phyloP scores from a whole-genome alignment of 2,888 invertebrate genomes.

The Acleris emargana region DNA sequence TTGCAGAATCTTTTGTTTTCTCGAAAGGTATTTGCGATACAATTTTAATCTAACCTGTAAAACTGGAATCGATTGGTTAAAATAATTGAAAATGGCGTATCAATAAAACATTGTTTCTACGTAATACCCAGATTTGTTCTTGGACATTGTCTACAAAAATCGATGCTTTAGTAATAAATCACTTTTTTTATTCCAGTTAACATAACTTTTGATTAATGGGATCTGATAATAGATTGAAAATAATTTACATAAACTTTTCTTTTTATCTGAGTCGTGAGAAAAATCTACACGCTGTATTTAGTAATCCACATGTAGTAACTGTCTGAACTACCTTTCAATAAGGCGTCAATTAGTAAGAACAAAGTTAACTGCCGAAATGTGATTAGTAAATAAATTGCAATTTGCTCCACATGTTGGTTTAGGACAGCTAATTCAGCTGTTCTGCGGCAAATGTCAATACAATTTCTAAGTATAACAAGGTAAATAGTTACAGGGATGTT shows the following conservation, averaged over 20 bases:
- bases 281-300: too few relatives aligned
- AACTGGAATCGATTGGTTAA: not conserved
- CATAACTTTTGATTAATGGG: too few relatives aligned
- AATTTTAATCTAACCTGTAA: slow-evolving; percentile 12
- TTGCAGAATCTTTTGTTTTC: slow-evolving; percentile 14
- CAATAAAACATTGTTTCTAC: too few relatives aligned
- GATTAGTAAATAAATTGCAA: not conserved
- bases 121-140: too few relatives aligned
- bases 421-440: slow-evolving; percentile 27
- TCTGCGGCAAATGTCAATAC: slow-evolving; percentile 18
- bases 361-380: not conserved
- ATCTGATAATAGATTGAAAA: not conserved
- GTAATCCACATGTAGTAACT: not conserved
- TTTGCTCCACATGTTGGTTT: slow-evolving; percentile 21
- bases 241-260: not conserved
- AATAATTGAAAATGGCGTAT: not conserved
- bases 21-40: slow-evolving; percentile 3
- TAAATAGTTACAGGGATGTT: slow-evolving; percentile 14
- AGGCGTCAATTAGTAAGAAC: not conserved
- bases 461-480: slow-evolving; percentile 32
- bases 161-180: too few relatives aligned
- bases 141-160: too few relatives aligned
- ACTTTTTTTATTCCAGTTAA: too few relatives aligned
- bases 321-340: not conserved
- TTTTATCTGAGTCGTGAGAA: too few relatives aligned